Evolutionary conservation across 1,140 invertebrate species (phyloP).

Genomic region (Heliconius hermathena): DNA sequence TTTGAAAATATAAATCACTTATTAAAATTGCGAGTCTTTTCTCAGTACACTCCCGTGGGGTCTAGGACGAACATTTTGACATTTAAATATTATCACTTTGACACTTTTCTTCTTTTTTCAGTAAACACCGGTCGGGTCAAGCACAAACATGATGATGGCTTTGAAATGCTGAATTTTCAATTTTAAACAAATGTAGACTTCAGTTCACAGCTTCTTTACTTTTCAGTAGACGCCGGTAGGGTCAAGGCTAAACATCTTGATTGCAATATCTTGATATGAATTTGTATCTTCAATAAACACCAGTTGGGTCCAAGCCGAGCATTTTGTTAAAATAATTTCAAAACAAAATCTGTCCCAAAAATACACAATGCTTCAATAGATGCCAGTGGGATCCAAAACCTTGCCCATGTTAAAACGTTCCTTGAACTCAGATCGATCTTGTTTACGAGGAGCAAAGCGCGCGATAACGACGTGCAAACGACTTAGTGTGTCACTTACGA

Average conservation of each 20-base stretch:
- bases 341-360: slow-evolving; percentile 42
- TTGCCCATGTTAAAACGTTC: slow-evolving; percentile 66
- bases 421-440: slow-evolving; percentile 71
- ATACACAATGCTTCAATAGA: slow-evolving; percentile 56
- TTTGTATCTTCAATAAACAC: slow-evolving; percentile 51
- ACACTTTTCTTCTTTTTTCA: slow-evolving; percentile 54
- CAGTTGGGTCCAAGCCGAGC: slow-evolving; percentile 53
- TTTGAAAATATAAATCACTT: slow-evolving; percentile 44
- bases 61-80: slow-evolving; percentile 68
- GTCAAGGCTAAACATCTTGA: slow-evolving; percentile 67
- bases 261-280: slow-evolving; percentile 12
- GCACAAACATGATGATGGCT: slow-evolving; percentile 60
- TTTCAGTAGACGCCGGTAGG: slow-evolving; percentile 71
- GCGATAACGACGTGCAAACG: slow-evolving; percentile 60
- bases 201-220: slow-evolving; percentile 32
- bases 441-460: slow-evolving; percentile 69
- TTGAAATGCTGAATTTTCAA: slow-evolving; percentile 10
- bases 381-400: slow-evolving; percentile 73
- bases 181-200: slow-evolving; percentile 22
- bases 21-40: slow-evolving; percentile 45
- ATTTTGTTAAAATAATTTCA: slow-evolving; percentile 39
- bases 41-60: slow-evolving; percentile 68
- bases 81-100: slow-evolving; percentile 46
- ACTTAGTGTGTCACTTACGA: slow-evolving; percentile 56
- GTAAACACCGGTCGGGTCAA: slow-evolving; percentile 70